These are phyloP conservation scores for Tetanocera ferruginea DNA, from an alignment of 2,888 invertebrate genomes.

Conservation along the genomic window DNA sequence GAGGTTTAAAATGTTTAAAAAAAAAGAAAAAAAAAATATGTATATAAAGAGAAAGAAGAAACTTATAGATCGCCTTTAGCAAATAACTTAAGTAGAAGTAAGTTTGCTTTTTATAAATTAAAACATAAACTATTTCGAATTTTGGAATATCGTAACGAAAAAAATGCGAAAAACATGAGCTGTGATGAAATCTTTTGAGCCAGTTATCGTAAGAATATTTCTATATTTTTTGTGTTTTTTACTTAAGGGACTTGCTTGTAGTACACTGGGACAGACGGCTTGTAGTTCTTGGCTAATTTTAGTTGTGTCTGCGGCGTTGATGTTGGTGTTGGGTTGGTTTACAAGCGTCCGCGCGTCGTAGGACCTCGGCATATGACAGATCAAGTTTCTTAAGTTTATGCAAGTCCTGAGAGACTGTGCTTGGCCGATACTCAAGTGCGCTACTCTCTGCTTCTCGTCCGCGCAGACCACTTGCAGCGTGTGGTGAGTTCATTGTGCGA, in stretches of 20 bases:
- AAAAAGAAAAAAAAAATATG: not conserved
- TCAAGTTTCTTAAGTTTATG: slow-evolving; percentile 85
- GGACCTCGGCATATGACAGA: slow-evolving; percentile 87
- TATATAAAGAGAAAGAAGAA: too few relatives aligned
- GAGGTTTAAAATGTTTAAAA: not conserved
- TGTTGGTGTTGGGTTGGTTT: slow-evolving; percentile 56
- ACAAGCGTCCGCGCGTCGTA: slow-evolving; percentile 74
- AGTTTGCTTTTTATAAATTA: not conserved
- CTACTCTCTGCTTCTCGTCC: slow-evolving; percentile 60
- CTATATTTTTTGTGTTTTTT: too few relatives aligned
- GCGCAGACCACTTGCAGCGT: slow-evolving; percentile 60
- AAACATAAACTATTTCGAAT: too few relatives aligned
- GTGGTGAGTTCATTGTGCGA: slow-evolving; percentile 62
- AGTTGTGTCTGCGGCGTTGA: slow-evolving; percentile 50
- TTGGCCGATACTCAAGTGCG: slow-evolving; percentile 73
- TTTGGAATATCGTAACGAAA: too few relatives aligned
- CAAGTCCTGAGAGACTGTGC: slow-evolving; percentile 86
- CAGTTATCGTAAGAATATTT: too few relatives aligned
- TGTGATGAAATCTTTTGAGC: too few relatives aligned
- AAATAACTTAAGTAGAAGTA: slow-evolving; percentile 7
- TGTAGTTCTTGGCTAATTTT: not conserved
- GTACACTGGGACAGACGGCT: slow-evolving; percentile 5
- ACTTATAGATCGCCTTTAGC: too few relatives aligned
- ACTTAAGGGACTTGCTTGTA: not conserved
- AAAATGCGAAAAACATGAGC: too few relatives aligned